These are phyloP conservation scores for Diorhabda carinulata DNA, from an alignment of 1,140 invertebrate genomes.

Conservation along the genomic window DNA sequence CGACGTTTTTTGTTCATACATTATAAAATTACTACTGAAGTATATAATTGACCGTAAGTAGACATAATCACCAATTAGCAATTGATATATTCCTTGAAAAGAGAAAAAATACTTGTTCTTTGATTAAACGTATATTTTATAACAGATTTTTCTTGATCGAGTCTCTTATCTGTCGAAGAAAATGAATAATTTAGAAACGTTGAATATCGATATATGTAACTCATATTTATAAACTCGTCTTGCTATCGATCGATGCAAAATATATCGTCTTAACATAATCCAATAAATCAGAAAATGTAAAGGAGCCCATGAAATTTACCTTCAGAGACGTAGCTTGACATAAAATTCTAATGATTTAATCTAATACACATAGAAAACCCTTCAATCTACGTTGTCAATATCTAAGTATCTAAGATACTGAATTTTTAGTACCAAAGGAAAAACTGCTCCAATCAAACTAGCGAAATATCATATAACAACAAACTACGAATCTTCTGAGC, in stretches of 20 bases:
- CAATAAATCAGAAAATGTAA: conserved; percentile 21
- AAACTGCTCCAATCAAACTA: too few species aligned
- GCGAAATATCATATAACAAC: too few species aligned
- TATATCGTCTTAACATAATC: conserved; percentile 11
- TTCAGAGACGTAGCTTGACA: too few species aligned
- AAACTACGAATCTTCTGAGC: too few species aligned
- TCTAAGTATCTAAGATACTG: too few species aligned
- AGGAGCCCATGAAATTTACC: too few species aligned
- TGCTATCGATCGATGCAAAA: conserved; percentile 19
- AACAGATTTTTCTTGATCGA: conserved; percentile 2
- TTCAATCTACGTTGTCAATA: too few species aligned
- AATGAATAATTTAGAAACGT: conserved; percentile 1
- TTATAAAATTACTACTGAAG: background rate
- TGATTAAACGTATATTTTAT: conserved; percentile 3
- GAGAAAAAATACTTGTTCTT: background rate
- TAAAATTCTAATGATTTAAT: too few species aligned
- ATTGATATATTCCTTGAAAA: background rate
- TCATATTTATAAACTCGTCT: conserved; percentile 5
- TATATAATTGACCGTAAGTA: background rate
- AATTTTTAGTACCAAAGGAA: too few species aligned
- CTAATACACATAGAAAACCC: too few species aligned
- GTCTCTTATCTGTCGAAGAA: background rate
- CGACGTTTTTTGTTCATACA: too few species aligned
- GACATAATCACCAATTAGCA: background rate
- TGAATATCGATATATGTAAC: conserved; percentile 1